Evolutionary conservation across 2,113 vertebrate genomes (phyloP).

Genomic region (Chaetorhynchus papuensis): DNA sequence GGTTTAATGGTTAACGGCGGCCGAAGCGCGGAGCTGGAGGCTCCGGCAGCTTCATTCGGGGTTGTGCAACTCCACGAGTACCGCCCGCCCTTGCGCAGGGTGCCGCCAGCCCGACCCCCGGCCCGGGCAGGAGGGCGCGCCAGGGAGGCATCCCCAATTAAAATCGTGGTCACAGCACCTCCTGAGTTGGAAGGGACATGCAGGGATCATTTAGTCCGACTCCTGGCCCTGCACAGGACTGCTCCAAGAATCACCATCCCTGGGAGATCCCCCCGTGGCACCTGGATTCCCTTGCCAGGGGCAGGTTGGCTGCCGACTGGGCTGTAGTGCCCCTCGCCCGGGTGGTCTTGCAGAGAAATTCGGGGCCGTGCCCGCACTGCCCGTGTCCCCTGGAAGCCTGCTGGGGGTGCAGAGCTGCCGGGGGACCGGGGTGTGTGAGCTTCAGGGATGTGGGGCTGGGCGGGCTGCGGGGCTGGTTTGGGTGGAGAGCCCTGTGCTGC

Average conservation of each 20-base stretch:
- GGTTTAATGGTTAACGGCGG: conserved; percentile 59
- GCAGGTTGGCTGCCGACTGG: accelerated
- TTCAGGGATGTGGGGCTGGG: neutral
- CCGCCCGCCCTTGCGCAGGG: neutral
- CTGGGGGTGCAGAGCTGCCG: neutral
- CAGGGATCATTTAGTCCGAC: neutral
- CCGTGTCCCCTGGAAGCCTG: neutral
- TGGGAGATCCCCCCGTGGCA: neutral
- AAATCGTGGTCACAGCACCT: neutral
- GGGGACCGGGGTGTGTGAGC: no score
- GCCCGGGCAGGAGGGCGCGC: neutral
- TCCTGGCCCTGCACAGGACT: neutral
- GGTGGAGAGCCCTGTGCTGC: neutral
- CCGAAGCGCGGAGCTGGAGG: neutral
- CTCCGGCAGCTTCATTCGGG: neutral
- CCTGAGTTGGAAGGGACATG: neutral
- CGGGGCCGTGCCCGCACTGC: neutral
- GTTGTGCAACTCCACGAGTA: neutral
- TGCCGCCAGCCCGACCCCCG: neutral
- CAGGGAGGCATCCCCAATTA: neutral
- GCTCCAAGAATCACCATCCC: neutral
- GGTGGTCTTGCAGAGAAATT: neutral
- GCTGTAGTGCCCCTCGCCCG: neutral
- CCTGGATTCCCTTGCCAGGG: accelerated
- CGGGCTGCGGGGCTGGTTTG: neutral